Evolutionary conservation across 2,113 vertebrate species (phyloP).

Genomic region (Gavia stellata): DNA sequence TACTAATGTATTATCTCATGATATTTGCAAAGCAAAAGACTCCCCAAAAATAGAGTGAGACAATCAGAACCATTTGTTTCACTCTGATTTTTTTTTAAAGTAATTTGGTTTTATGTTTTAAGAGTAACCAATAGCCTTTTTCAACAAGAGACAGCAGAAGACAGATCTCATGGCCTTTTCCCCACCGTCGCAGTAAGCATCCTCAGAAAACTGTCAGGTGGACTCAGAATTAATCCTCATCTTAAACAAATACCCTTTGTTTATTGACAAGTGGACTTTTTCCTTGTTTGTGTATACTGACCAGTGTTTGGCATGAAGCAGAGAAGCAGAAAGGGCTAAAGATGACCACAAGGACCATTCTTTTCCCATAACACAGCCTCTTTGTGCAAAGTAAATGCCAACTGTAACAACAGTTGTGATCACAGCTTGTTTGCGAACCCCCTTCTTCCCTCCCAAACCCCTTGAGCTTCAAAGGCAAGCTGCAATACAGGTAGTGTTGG

Average conservation of each 20-base stretch:
- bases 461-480: background rate
- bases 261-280: background rate
- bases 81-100: background rate
- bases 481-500: background rate
- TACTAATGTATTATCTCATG: background rate
- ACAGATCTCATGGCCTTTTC: background rate
- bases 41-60: background rate
- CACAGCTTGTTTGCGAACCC: background rate
- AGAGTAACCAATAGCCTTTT: background rate
- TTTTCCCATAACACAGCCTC: background rate
- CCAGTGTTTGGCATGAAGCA: background rate
- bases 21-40: background rate
- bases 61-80: background rate
- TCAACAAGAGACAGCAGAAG: background rate
- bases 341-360: background rate
- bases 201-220: background rate
- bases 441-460: background rate
- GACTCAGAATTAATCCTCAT: background rate
- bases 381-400: background rate
- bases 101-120: background rate
- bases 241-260: background rate
- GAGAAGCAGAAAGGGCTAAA: background rate
- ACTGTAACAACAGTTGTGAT: background rate
- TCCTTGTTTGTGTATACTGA: background rate
- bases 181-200: background rate